Percentiles rank a stretch among this genome's conserved stretches.
Evolutionary conservation across 2,113 vertebrate species (phyloP).

Genomic region (Mormoops blainvillei): DNA sequence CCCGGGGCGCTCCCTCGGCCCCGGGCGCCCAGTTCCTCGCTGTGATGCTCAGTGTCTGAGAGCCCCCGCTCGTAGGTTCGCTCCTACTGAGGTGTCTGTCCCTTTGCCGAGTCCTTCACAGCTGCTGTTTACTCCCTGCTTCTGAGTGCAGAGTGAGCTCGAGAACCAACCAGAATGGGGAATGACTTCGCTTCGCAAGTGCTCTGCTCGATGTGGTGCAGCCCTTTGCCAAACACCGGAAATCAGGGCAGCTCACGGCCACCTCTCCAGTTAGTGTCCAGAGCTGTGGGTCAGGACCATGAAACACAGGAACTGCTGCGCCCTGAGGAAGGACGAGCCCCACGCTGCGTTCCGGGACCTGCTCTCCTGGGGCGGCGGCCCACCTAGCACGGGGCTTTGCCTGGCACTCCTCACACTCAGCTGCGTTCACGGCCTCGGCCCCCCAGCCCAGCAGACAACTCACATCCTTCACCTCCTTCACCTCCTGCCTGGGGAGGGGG

Average conservation of each 20-base stretch:
- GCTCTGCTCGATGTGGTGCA: accelerated
- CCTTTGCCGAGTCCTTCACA: not conserved
- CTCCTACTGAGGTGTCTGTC: no score
- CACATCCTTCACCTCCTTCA: constrained; percentile 84
- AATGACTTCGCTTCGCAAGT: not conserved
- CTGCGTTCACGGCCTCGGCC: constrained; percentile 78
- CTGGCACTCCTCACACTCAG: constrained; percentile 73
- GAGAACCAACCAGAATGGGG: not conserved
- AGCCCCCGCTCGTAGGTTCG: no score
- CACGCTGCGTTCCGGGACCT: not conserved
- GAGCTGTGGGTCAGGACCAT: not conserved
- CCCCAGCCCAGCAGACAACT: constrained; percentile 81
- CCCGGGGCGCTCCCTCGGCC: no score
- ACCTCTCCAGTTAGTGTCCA: not conserved
- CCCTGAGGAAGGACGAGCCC: not conserved
- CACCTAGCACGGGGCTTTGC: constrained; percentile 76
- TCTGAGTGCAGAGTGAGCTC: not conserved
- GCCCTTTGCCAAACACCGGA: not conserved
- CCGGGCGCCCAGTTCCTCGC: not conserved
- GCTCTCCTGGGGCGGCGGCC: constrained; percentile 65
- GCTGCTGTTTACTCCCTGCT: not conserved
- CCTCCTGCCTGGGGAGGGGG: constrained; percentile 70
- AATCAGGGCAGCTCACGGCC: not conserved
- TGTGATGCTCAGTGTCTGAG: no score
- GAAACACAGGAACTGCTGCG: accelerated